phyloP scores from a whole-genome alignment of 2,797 vertebrate species.

The Hapalemur alaotrensis region DNA sequence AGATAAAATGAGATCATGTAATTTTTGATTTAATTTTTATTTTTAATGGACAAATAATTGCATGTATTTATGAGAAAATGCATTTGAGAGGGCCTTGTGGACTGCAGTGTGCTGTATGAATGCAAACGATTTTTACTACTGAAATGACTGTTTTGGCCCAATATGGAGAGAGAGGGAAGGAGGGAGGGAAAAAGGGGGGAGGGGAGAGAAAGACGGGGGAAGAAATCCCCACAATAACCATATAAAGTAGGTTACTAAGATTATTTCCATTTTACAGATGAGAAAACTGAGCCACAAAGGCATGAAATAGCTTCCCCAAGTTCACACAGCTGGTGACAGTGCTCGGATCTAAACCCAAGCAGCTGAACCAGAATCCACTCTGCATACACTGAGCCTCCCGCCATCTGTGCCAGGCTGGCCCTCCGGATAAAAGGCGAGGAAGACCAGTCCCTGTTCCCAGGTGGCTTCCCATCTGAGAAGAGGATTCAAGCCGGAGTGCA shows the following conservation, averaged over 20 bases:
- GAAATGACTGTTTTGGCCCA: background rate
- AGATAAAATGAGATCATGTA: background rate
- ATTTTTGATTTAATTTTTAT: background rate
- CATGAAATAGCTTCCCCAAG: background rate
- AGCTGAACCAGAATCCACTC: background rate
- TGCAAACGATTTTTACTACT: background rate
- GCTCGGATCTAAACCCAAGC: background rate
- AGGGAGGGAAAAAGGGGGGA: background rate
- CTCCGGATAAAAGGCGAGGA: background rate
- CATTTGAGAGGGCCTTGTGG: background rate
- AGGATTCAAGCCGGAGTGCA: background rate
- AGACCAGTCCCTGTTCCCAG: background rate
- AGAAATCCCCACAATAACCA: background rate
- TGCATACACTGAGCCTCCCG: background rate
- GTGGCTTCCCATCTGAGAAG: background rate
- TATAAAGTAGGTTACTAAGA: background rate
- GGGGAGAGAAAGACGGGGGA: background rate
- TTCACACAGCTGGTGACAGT: background rate
- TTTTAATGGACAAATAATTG: background rate
- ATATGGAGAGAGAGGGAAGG: background rate
- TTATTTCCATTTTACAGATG: constrained; percentile 19
- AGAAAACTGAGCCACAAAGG: background rate
- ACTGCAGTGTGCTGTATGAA: background rate
- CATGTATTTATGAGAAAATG: background rate
- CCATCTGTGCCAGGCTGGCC: background rate